Conservation (phyloP, 2,113 vertebrate genomes). For the Hemiprocne comata region DNA sequence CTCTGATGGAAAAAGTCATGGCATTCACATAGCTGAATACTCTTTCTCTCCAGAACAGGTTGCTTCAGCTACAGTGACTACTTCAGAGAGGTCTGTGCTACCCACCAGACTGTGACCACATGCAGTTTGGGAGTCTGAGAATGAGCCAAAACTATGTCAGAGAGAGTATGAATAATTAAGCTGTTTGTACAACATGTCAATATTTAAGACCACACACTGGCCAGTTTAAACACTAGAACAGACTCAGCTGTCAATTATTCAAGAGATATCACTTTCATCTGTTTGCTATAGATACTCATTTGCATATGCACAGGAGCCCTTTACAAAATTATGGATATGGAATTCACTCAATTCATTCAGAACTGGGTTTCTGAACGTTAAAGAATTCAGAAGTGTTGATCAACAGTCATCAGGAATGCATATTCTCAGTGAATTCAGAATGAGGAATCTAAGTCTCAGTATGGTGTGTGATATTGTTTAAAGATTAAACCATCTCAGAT, state of each 20-base stretch:
- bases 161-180: not conserved
- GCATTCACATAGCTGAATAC: too few relatives aligned
- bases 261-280: not conserved
- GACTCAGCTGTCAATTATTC: not conserved
- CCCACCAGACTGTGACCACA: fast-evolving
- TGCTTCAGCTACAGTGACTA: not conserved
- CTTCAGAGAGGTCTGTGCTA: not conserved
- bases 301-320: not conserved
- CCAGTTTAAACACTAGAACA: not conserved
- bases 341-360: not conserved
- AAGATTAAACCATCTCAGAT: not conserved
- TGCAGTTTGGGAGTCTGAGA: not conserved
- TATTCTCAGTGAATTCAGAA: not conserved
- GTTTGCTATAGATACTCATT: not conserved
- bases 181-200: not conserved
- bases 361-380: not conserved
- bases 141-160: not conserved
- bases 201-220: not conserved
- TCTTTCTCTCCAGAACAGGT: not conserved
- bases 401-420: not conserved
- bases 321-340: not conserved
- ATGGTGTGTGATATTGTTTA: not conserved
- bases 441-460: not conserved
- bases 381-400: not conserved
- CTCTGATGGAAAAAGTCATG: not conserved